Percentiles rank a stretch among this genome's conserved stretches.
Evolutionary conservation across 1,140 invertebrate species (phyloP).

Genomic region (Bombus sibiricus): DNA sequence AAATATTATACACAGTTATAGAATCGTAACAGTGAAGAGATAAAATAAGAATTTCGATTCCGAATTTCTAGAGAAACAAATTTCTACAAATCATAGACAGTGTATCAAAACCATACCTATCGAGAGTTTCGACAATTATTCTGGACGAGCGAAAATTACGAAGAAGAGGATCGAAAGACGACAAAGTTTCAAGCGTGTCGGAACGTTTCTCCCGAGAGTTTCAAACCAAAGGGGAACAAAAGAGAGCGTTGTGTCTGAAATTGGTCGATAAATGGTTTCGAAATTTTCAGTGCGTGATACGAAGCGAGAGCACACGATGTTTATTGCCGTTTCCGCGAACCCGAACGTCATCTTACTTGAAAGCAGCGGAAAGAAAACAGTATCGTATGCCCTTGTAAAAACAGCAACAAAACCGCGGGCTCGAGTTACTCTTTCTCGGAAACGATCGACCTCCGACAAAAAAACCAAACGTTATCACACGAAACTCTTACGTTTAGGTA

Average conservation of each 20-base stretch:
- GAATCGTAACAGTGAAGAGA: background rate
- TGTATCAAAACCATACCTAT: no score
- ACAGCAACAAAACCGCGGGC: background rate
- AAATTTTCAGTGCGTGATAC: slow-evolving; percentile 22
- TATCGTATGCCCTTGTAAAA: slow-evolving; percentile 6
- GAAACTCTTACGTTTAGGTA: background rate
- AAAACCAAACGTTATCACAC: background rate
- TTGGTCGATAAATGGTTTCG: slow-evolving; percentile 7
- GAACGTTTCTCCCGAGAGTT: background rate
- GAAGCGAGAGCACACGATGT: background rate
- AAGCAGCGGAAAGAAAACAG: slow-evolving; percentile 5
- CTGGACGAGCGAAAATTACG: background rate
- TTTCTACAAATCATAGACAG: background rate
- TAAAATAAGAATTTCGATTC: background rate
- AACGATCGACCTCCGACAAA: background rate
- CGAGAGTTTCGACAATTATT: background rate
- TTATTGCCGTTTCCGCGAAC: slow-evolving; percentile 25
- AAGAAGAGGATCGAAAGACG: background rate
- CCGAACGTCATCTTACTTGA: slow-evolving; percentile 5
- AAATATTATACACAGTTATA: background rate
- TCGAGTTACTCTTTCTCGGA: background rate
- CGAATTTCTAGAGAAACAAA: background rate
- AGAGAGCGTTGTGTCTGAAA: background rate
- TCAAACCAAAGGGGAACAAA: background rate
- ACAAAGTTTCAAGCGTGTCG: background rate